These are phyloP conservation scores for Athalia cordata DNA, from an alignment of 2,888 invertebrate species.

Conservation along the genomic window DNA sequence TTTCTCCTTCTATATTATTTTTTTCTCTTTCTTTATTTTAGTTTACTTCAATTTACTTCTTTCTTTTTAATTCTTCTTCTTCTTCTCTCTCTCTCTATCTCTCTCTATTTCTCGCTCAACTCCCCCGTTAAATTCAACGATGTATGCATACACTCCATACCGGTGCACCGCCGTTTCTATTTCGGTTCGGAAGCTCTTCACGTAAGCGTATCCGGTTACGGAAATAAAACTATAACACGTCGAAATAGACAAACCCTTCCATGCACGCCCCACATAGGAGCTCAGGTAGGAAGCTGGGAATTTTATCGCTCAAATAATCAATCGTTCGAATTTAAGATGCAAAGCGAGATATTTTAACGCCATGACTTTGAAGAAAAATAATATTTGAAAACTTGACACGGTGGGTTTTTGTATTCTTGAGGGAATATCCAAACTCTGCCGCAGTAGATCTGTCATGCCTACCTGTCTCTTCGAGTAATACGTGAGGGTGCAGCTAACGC, in stretches of 20 bases:
- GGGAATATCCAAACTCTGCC: background rate
- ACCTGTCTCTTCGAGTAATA: conserved; percentile 27
- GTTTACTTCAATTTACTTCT: background rate
- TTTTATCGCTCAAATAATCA: background rate
- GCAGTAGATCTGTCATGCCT: background rate
- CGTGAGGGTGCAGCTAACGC: conserved; percentile 24
- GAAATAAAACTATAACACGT: conserved; percentile 46
- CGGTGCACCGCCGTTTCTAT: conserved; percentile 50
- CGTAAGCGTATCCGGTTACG: conserved; percentile 54
- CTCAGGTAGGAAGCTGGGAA: background rate
- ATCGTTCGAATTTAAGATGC: background rate
- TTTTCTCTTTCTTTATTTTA: conserved; percentile 17
- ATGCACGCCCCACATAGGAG: background rate
- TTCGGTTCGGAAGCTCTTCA: conserved; percentile 51
- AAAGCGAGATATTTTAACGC: too few relatives aligned
- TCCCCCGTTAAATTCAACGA: background rate
- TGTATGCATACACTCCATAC: too few relatives aligned
- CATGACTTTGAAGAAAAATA: too few relatives aligned
- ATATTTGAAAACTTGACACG: too few relatives aligned
- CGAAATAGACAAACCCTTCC: conserved; percentile 2
- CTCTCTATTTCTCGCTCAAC: conserved; percentile 16
- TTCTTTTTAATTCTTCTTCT: conserved; percentile 34
- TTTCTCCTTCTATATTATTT: conserved; percentile 27
- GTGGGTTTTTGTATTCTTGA: background rate
- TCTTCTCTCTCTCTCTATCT: background rate